Evolutionary conservation across 2,113 vertebrate genomes (phyloP), one percentile per base, ranked within the genome.

Genomic region (Thamnaconus septentrionalis): DNA sequence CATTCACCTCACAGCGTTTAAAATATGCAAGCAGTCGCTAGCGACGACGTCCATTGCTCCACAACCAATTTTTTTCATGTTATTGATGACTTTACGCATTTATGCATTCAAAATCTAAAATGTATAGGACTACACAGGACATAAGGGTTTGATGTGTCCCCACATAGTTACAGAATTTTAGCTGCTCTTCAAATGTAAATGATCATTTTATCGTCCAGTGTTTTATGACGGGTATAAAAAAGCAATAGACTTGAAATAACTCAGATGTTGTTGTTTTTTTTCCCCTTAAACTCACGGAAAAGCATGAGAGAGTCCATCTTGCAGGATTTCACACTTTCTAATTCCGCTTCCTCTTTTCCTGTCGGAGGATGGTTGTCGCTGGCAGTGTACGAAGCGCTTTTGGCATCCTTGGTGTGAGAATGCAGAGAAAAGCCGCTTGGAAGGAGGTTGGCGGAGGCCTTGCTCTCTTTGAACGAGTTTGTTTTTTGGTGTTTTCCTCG

Each of bases 291-390:
- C 47, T 73, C 56, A 59, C 59, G 68, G 71, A 68, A 70, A 59
- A 62, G 78, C 78, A 81, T 81, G 71, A 58, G 44, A 18, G 52
- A 73, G 65, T 76, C 53, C 67, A 70, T 59, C 70, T 55, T 68
- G 12, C 75, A 46, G 66, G 54, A 63, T 67, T 53, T 46, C n/a
- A 49, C 18, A 42, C 44, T 42, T 64, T 64, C 7, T 56, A 4
- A 72, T 66, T 44, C 8, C 54, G 56, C 58, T 75, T 55, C 56
- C 48, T 51, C 53, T 61, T 69, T 31, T 31, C 18, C 18, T 64
- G 45, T 7, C 63, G 41, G 53, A 66, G 57, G 59, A 62, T 52
- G 59, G 66, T 60, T 11, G 59, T 58, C 53, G 51, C 66, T 82
- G 53, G 41, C 54, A 68, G 59, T 79, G 66, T 73, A 49, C 71